Conservation (phyloP, 2,113 vertebrate genomes). For the Numenius arquata region DNA sequence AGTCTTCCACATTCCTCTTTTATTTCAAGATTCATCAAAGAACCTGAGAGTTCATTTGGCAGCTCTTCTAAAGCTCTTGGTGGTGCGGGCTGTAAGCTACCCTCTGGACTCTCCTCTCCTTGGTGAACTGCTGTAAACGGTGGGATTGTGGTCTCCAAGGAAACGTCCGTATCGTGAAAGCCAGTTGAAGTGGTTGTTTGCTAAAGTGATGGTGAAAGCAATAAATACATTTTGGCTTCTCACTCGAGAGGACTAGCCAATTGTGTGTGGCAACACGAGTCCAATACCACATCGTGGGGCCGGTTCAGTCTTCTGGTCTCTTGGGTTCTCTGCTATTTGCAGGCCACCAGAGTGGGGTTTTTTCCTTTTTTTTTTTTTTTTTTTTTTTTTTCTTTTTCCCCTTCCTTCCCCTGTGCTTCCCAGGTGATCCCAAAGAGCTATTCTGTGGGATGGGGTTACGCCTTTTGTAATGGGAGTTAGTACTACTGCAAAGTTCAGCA, state of each 20-base stretch:
- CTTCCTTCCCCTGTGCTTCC: background rate
- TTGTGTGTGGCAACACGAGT: background rate
- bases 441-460: background rate
- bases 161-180: background rate
- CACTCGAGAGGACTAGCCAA: background rate
- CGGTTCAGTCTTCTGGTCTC: background rate
- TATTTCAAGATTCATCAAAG: slow-evolving; percentile 28
- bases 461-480: background rate
- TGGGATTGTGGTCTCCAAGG: background rate
- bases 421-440: background rate
- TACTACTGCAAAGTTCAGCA: background rate
- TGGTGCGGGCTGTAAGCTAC: background rate
- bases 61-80: background rate
- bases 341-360: background rate
- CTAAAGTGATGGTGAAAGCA: background rate
- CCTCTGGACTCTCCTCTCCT: background rate
- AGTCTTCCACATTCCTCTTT: slow-evolving; percentile 6
- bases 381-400: too few species aligned
- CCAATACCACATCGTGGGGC: background rate
- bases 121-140: background rate
- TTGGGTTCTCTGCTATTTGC: background rate
- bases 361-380: background rate
- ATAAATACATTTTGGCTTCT: background rate
- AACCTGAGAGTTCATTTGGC: background rate
- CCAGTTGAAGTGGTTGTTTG: background rate